phyloP scores from a whole-genome alignment of 1,140 invertebrate species.

The Drosophila pachea region DNA sequence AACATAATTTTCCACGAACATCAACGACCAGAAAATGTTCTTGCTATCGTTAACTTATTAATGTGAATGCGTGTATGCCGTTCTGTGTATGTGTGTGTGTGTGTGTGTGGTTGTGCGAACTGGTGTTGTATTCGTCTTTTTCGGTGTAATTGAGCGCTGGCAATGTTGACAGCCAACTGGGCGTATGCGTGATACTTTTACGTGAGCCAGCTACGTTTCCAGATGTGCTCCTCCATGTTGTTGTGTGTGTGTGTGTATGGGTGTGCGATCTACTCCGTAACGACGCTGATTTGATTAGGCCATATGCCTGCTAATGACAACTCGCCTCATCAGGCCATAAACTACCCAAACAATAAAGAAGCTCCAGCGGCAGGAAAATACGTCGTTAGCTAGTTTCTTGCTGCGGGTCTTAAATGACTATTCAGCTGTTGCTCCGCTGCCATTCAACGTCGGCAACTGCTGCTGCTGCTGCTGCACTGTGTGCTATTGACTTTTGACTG shows the following conservation, averaged over 20 bases:
- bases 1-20: conserved; percentile 44
- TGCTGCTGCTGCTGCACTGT: no score
- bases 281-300: conserved; percentile 43
- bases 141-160: conserved; percentile 36
- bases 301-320: conserved; percentile 50
- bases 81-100: conserved; percentile 7
- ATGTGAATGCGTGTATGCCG: conserved; percentile 34
- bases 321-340: conserved; percentile 7
- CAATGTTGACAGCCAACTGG: conserved; percentile 26
- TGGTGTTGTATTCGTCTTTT: conserved; percentile 1
- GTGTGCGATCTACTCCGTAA: conserved; percentile 22
- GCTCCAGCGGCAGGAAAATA: neutral
- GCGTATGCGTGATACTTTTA: conserved; percentile 38
- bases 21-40: conserved; percentile 35
- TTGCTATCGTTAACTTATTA: conserved; percentile 55
- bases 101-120: conserved; percentile 9
- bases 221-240: neutral
- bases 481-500: conserved; percentile 32
- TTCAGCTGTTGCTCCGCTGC: neutral
- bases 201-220: conserved; percentile 4
- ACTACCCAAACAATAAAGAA: neutral
- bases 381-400: conserved; percentile 21
- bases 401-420: neutral
- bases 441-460: neutral
- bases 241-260: neutral